Percentiles rank a stretch among this genome's conserved stretches.
Conservation (phyloP, 1,140 invertebrate genomes). For the Bombus huntii region DNA sequence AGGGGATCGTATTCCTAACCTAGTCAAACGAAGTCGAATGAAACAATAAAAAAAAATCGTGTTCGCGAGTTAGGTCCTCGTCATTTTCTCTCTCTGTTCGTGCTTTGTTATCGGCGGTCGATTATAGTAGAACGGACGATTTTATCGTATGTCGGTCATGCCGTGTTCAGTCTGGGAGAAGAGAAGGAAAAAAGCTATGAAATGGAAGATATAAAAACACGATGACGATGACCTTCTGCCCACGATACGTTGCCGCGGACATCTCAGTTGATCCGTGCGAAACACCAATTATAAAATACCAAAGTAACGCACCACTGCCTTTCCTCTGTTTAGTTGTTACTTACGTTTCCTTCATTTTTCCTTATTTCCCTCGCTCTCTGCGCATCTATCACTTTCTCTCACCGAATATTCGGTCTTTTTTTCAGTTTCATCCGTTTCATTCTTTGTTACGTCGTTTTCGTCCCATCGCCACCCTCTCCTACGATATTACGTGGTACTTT, state of each 20-base stretch:
- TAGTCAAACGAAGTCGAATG: conserved; percentile 28
- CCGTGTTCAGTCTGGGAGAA: not conserved
- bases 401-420: not conserved
- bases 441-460: not conserved
- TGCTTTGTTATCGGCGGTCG: conserved; percentile 6
- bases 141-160: not conserved
- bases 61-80: conserved; percentile 44
- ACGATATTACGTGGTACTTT: not conserved
- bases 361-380: conserved; percentile 21
- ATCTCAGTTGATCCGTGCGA: conserved; percentile 56
- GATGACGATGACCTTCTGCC: conserved; percentile 40
- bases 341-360: conserved; percentile 46
- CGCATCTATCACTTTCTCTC: not conserved
- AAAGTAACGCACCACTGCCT: conserved; percentile 81
- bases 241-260: conserved; percentile 36
- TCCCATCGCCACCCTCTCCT: too few relatives aligned
- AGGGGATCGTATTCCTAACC: conserved; percentile 23
- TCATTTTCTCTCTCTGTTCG: conserved; percentile 21
- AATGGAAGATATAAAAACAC: not conserved
- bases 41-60: conserved; percentile 20
- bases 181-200: not conserved
- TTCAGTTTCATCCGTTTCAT: not conserved
- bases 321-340: conserved; percentile 70
- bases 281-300: conserved; percentile 70
- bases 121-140: not conserved